Evolutionary conservation across 2,888 invertebrate species (phyloP), one percentile per base, ranked within the genome.

Genomic region (Pollenia labialis): DNA sequence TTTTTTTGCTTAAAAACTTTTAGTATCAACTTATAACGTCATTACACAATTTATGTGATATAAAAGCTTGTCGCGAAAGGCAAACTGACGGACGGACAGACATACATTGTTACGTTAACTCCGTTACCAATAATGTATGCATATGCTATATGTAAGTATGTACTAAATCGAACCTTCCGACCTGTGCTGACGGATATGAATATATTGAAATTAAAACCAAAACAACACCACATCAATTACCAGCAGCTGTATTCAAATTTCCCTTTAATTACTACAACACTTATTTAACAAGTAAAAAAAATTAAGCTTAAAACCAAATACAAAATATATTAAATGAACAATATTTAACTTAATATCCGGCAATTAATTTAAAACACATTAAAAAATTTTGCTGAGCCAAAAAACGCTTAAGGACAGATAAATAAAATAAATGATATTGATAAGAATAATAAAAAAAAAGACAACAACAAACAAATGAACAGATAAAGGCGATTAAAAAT

Each of bases 301-400:
- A 1, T 18, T 10, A 44, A 44, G 52, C n/a, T 46, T 11, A 44
- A 54, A 54, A 54, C 16, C 10, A 46, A 40, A 64, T 8, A 64
- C 9, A 50, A 64, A 44, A 58, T 40, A 40, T 32, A 68, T 54
- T 83, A 71, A 80, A 66, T 52, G 64, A 72, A 81, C 75, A 74
- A 81, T 83, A 83, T 81, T 87, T 81, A 76, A 87, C 81, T 84
- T 87, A 76, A 87, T 87, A 80, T 56, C 84, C 64, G 81, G 58
- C 84, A 84, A 87, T 87, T 87, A 87, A 87, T 87, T 87, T 84
- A 75, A 69, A 66, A 74, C 52, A 68, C 66, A 74, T 77, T 52
- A 62, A 80, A 56, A 40, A 64, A 80, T 68, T 58, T 58, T 71
- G 56, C 40, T 71, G 62, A 76, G 23, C 23, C 44, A 40, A 12